Evolutionary conservation across 2,888 invertebrate species (phyloP).

Genomic region (Habroteleia sp.): DNA sequence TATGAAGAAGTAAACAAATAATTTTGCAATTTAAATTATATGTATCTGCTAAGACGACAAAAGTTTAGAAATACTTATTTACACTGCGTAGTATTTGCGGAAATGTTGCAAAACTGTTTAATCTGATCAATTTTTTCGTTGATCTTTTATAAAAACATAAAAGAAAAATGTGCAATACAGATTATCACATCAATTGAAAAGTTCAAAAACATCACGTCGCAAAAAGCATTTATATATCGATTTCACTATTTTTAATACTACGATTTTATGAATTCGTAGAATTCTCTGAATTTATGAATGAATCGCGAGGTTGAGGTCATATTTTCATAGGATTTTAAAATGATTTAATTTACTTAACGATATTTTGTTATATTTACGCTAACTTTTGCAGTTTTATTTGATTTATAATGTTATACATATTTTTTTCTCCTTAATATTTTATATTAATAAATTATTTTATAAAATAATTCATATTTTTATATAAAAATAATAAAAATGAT

Average conservation of each 20-base stretch:
- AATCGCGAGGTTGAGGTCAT: constrained; percentile 24
- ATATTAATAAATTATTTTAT: too few relatives aligned
- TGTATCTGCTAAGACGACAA: too few relatives aligned
- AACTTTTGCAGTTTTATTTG: too few relatives aligned
- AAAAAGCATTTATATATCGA: constrained; percentile 9
- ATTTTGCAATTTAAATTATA: too few relatives aligned
- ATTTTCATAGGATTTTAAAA: neutral
- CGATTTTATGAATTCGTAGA: constrained; percentile 1
- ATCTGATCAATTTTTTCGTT: constrained; percentile 1
- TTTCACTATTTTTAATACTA: constrained; percentile 9
- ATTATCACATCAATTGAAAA: constrained; percentile 21
- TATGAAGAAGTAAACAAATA: too few relatives aligned
- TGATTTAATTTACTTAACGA: too few relatives aligned
- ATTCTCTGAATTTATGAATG: constrained; percentile 30
- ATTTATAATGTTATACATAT: too few relatives aligned
- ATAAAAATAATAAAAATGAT: too few relatives aligned
- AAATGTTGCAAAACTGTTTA: constrained; percentile 8
- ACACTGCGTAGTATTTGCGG: constrained; percentile 1
- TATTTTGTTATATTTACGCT: too few relatives aligned
- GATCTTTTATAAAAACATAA: neutral
- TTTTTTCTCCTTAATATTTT: too few relatives aligned
- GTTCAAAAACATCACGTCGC: neutral
- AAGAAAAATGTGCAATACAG: neutral
- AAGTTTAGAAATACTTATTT: neutral
- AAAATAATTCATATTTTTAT: too few relatives aligned